A percentile compares a stretch with the other conserved stretches of the same genome.
Conservation (phyloP, 2,888 invertebrate species). For the Xylocampa areola region DNA sequence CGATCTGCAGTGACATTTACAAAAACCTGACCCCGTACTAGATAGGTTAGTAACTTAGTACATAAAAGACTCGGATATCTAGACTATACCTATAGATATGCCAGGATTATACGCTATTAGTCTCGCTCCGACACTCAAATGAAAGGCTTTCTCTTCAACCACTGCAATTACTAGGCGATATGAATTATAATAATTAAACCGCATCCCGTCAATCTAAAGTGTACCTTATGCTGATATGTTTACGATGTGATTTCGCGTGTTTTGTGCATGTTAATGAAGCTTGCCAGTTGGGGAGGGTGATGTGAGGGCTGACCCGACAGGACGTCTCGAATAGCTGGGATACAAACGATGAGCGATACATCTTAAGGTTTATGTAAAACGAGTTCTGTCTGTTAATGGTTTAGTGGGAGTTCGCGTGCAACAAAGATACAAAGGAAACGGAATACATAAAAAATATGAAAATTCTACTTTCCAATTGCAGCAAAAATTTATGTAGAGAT, state of each 20-base stretch:
- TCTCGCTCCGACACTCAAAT: slow-evolving; percentile 23
- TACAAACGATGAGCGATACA: not conserved
- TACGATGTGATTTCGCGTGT: slow-evolving; percentile 47
- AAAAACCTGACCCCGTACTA: no score
- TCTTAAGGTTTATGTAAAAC: no score
- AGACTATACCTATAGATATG: slow-evolving; percentile 4
- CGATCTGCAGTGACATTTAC: no score
- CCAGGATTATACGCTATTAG: slow-evolving; percentile 27
- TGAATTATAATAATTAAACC: slow-evolving; percentile 59
- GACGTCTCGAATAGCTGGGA: slow-evolving; percentile 15
- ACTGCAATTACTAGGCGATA: slow-evolving; percentile 52
- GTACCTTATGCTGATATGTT: slow-evolving; percentile 26
- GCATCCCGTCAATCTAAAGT: slow-evolving; percentile 26
- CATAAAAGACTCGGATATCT: no score
- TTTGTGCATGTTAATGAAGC: slow-evolving; percentile 47
- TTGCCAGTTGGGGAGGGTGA: slow-evolving; percentile 19
- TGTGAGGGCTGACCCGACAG: slow-evolving; percentile 22
- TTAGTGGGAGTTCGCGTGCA: no score
- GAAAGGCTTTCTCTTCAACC: slow-evolving; percentile 45
- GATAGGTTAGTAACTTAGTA: no score
- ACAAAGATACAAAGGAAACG: no score
- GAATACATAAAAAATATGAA: no score
- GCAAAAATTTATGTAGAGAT: no score
- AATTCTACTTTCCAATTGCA: no score
- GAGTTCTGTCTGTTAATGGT: no score